Evolutionary conservation across 64 coral and sea anemone genomes (phyloP), one percentile per base, ranked within the genome.

Genomic region (Stichodactyla mertensii): DNA sequence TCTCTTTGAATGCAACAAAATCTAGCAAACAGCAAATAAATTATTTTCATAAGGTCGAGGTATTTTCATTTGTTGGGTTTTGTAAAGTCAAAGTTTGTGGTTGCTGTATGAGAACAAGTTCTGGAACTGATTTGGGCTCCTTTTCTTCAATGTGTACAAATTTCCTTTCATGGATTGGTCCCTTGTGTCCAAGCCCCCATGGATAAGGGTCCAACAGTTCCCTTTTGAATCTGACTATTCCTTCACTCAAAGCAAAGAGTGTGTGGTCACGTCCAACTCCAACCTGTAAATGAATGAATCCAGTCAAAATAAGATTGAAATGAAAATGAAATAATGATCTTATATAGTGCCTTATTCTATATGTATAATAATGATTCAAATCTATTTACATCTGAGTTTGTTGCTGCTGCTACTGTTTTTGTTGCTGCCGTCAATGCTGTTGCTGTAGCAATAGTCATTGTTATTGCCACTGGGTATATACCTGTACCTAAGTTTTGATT

Each of bases 261-360:
- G 93, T 99, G 79, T 92, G 91, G 54, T 99, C 97, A 52, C 86
- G 85, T 15, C 97, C 97, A 90, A 99, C 84, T n/a, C 97, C 93
- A 88, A 99, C 97, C 97, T 99, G 62, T 31, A 82, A 82, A n/a
- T 56, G 12, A 31, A 74, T 26, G n/a, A 10, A 74, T 4, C 14
- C 9, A 15, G 56, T 58, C 36, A 45, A 45, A 45, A 45, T 45
- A 45, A 23, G 69, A 31, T 74, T 31, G 7, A 36, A 7, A 11
- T 55, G 67, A 7, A 58, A 61, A 88, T 7, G 69, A 67, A 51
- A 81, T 12, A 77, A 26, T 23, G 52, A n/a, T 66, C 18, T 13
- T 13, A 5, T 5, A 61, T 13, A 16, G 56, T 14, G 8, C 56
- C 56, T 57, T 57, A 5, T 57, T 9, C 36, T 45, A 45, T 45